Percentiles rank a stretch among this genome's conserved stretches.
These are phyloP conservation scores for Nematolebias whitei DNA, from an alignment of 2,113 vertebrate genomes.

Conservation along the genomic window DNA sequence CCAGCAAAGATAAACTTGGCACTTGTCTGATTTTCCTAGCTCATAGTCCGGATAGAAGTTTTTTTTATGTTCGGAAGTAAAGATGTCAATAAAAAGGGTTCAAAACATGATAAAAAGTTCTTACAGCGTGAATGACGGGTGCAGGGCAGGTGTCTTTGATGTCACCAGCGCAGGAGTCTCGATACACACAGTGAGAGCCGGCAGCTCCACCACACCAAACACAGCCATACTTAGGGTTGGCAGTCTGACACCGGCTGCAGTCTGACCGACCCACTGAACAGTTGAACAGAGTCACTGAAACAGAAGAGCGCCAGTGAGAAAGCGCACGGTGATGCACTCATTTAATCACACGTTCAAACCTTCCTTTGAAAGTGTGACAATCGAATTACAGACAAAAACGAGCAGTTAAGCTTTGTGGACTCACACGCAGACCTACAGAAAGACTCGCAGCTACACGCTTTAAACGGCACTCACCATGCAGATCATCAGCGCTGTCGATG, in stretches of 20 bases:
- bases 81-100: neutral
- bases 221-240: slow-evolving; percentile 86
- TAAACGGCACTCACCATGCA: slow-evolving; percentile 80
- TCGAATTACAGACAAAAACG: neutral
- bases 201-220: slow-evolving; percentile 88
- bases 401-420: neutral
- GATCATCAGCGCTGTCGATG: slow-evolving; percentile 88
- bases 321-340: neutral
- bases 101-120: slow-evolving; percentile 15
- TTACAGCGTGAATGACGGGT: slow-evolving; percentile 90
- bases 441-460: neutral
- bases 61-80: neutral
- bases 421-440: neutral
- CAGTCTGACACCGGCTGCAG: slow-evolving; percentile 94
- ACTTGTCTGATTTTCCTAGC: too few species aligned
- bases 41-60: neutral
- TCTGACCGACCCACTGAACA: slow-evolving; percentile 93
- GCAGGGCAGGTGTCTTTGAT: slow-evolving; percentile 89
- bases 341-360: neutral
- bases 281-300: slow-evolving; percentile 91
- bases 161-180: slow-evolving; percentile 82
- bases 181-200: slow-evolving; percentile 84
- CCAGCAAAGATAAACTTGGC: too few species aligned
- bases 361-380: too few species aligned
- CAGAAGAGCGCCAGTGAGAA: neutral